phyloP scores from a whole-genome alignment of 2,888 invertebrate species.

The Eupithecia subfuscata region DNA sequence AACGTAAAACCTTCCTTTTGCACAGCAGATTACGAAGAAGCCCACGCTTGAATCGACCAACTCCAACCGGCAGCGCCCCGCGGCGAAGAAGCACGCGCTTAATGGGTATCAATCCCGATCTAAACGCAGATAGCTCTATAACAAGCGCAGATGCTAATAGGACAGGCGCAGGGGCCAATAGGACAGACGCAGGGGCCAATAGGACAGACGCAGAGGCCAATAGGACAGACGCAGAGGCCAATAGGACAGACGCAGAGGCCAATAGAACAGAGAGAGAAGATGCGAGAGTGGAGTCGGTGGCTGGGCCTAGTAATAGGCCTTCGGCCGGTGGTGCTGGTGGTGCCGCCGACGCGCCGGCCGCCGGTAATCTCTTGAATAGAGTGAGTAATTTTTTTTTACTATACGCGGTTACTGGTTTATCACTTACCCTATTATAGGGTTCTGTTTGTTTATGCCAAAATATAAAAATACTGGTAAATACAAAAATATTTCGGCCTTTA shows the following conservation, averaged over 20 bases:
- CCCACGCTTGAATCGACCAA: conserved; percentile 17
- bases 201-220: background rate
- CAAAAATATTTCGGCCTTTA: too few relatives aligned
- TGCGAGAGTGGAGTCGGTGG: conserved; percentile 19
- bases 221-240: background rate
- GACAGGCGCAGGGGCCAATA: background rate
- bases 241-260: background rate
- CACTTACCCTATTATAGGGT: too few relatives aligned
- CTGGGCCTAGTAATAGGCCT: conserved; percentile 24
- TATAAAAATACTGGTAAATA: too few relatives aligned
- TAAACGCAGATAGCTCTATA: background rate
- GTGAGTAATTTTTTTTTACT: conserved; percentile 35
- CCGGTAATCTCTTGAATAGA: conserved; percentile 40
- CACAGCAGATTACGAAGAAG: conserved; percentile 21
- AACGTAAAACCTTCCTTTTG: background rate
- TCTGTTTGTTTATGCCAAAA: too few relatives aligned
- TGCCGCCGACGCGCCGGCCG: conserved; percentile 22
- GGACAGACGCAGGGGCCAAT: background rate
- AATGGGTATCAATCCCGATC: background rate
- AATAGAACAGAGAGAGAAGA: background rate
- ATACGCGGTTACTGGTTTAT: too few relatives aligned
- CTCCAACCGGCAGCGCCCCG: background rate
- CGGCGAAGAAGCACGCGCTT: conserved; percentile 17
- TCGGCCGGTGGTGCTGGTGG: conserved; percentile 11
- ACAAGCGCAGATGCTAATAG: background rate